Evolutionary conservation across 37 sponge, comb jelly and placozoan genomes (phyloP).

Genomic region (Tethya wilhelma): DNA sequence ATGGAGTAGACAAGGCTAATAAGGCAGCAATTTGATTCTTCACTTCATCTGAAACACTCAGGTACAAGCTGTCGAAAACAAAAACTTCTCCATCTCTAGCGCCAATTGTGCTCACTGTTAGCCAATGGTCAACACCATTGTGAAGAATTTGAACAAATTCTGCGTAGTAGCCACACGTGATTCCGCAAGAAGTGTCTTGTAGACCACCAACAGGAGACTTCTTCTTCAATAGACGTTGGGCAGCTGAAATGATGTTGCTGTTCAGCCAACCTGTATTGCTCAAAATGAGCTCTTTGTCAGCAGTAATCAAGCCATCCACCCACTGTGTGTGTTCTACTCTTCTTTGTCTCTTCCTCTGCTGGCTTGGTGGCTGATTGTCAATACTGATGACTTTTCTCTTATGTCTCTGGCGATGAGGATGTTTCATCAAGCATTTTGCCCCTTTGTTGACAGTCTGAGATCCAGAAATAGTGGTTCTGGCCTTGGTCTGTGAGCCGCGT

Average conservation of each 20-base stretch:
- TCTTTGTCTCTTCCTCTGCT: too few species aligned
- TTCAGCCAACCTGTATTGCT: too few species aligned
- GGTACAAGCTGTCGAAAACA: constrained; percentile 10
- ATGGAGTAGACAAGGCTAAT: not conserved
- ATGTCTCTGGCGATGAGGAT: too few species aligned
- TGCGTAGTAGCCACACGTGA: constrained; percentile 9
- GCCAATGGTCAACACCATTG: constrained; percentile 9
- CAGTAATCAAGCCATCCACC: too few species aligned
- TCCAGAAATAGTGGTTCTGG: too few species aligned
- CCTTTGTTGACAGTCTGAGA: too few species aligned
- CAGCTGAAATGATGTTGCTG: constrained; percentile 15
- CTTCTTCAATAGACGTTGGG: constrained; percentile 7
- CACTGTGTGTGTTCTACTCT: too few species aligned
- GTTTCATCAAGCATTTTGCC: too few species aligned
- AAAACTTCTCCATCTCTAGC: not conserved
- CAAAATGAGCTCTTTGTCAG: too few species aligned
- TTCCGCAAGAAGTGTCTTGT: constrained; percentile 13
- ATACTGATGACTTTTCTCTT: too few species aligned
- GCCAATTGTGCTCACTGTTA: constrained; percentile 22
- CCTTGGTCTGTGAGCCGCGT: too few species aligned
- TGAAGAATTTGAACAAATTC: constrained; percentile 27
- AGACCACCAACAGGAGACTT: not conserved
- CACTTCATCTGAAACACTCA: not conserved
- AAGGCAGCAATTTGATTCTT: not conserved
- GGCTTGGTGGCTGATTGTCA: too few species aligned